Conservation (phyloP, 2,797 vertebrate genomes). For the Enteromius viviparus region DNA sequence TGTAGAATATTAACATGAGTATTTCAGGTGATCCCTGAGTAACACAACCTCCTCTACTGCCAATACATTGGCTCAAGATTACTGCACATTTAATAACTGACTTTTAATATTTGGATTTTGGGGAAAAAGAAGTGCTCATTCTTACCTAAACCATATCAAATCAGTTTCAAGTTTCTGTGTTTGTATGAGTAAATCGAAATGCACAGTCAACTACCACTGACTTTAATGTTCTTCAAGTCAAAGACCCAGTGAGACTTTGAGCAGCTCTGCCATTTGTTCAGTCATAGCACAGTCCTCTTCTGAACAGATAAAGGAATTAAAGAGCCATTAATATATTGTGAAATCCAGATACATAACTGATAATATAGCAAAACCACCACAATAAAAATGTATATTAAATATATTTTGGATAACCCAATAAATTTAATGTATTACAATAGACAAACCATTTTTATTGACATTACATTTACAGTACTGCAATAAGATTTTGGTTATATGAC, state of each 20-base stretch:
- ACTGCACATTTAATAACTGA: not conserved
- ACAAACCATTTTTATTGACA: not conserved
- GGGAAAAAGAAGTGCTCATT: not conserved
- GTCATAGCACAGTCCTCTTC: slow-evolving; percentile 87
- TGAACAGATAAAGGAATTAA: slow-evolving; percentile 63
- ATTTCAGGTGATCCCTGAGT: slow-evolving; percentile 25
- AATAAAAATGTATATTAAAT: not conserved
- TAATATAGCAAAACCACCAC: not conserved
- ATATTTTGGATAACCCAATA: too few species aligned
- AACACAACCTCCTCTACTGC: not conserved
- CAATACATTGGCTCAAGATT: not conserved
- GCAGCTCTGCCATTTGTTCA: slow-evolving; percentile 91
- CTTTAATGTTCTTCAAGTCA: slow-evolving; percentile 26
- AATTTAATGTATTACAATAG: too few species aligned
- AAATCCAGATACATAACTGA: not conserved
- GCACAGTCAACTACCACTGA: not conserved
- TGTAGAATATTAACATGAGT: not conserved
- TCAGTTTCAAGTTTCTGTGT: not conserved
- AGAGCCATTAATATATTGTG: not conserved
- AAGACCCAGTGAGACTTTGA: slow-evolving; percentile 92
- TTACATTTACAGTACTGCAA: not conserved
- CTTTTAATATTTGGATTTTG: not conserved
- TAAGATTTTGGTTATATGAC: not conserved
- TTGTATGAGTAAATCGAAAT: not conserved
- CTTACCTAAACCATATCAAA: not conserved